phyloP scores from a whole-genome alignment of 2,797 vertebrate genomes.

The Peromyscus eremicus region DNA sequence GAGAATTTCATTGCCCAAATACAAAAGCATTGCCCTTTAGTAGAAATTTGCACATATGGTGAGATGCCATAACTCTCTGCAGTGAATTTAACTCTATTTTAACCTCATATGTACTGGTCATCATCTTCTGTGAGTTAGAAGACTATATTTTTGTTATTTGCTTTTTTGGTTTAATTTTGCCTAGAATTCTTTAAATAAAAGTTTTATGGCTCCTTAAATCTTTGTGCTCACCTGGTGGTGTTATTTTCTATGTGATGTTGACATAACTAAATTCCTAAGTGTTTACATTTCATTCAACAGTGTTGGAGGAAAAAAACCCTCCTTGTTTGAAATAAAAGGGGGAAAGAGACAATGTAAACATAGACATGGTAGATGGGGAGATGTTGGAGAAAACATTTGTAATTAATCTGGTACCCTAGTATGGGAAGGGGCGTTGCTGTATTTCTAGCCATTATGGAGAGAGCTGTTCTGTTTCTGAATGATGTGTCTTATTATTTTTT shows the following conservation, averaged over 20 bases:
- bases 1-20: conserved; percentile 79
- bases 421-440: background rate
- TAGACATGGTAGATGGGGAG: background rate
- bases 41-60: conserved; percentile 61
- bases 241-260: conserved; percentile 43
- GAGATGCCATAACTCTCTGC: conserved; percentile 54
- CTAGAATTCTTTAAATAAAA: background rate
- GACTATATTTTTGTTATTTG: background rate
- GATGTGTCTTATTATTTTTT: conserved; percentile 5
- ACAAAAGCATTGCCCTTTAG: conserved; percentile 73
- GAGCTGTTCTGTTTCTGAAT: background rate
- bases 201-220: background rate
- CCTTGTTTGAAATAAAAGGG: background rate
- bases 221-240: background rate
- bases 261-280: background rate
- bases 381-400: background rate
- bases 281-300: conserved; percentile 3
- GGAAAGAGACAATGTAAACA: background rate
- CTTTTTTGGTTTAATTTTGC: background rate
- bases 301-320: background rate
- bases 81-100: conserved; percentile 73
- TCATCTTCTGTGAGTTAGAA: background rate
- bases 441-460: background rate
- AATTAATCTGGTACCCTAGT: background rate
- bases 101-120: background rate